Base-by-base conservation (phyloP, 2,797 vertebrate genomes). In the Karalla daura region DNA sequence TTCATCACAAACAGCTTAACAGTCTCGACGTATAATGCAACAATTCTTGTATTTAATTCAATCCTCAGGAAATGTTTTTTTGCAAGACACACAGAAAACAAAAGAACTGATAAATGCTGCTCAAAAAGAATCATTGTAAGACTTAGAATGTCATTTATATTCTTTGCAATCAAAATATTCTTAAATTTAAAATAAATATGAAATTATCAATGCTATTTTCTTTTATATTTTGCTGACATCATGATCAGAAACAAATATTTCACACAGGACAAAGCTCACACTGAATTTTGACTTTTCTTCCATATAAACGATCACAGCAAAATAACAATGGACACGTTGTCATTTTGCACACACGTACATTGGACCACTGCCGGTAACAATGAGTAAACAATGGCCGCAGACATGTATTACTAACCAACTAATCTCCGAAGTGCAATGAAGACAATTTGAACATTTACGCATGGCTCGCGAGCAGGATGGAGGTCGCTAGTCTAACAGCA, bases 221-320 rank as follows among this genome's bases (percentile, higher is more conserved):
- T 33, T 69, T 72, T 69, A n/a, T n/a, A n/a, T 69, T 73, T 70
- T 65, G 58, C 20, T 75, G 72, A 80, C 53, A 56, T 66, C 15
- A 37, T 79, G 59, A 80, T 74, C 28, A 74, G 63, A 87, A 86
- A 83, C 71, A 51, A 73, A 64, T 56, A 78, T 77, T 76, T 81
- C 84, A 91, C 87, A 80, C 79, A 78, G 41, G 76, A 89, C 80
- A 28, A 53, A 59, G 45, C 20, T 82, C 69, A 84, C 81, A 80
- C 59, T 59, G 64, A 82, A 63, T 55, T n/a, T 72, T 13, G 50
- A 82, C 67, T 71, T 74, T 53, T 83, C 47, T 76, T 64, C 58
- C 74, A 82, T 74, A 68, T 46, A 80, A 62, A 88, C 76, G 74
- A 72, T 86, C 67, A 78, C 71, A 78, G 65, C 55, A 80, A 83